Conservation (phyloP, 2,888 invertebrate genomes). For the Linnaemya vulpina region DNA sequence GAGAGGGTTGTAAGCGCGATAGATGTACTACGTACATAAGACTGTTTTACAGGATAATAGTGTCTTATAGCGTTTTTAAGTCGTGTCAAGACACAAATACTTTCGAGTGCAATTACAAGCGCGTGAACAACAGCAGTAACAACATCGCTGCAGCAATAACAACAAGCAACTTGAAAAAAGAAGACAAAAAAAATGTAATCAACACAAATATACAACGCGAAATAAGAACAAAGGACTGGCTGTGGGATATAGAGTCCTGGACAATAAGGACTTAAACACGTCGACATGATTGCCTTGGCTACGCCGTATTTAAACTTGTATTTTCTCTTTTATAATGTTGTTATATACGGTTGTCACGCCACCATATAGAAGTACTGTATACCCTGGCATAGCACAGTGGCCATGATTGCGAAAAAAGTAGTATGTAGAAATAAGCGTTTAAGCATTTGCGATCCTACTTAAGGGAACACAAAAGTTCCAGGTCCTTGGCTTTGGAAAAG, state of each 20-base stretch:
- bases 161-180: slow-evolving; percentile 26
- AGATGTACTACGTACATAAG: slow-evolving; percentile 13
- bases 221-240: slow-evolving; percentile 23
- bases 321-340: slow-evolving; percentile 14
- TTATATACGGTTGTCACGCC: slow-evolving; percentile 9
- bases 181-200: slow-evolving; percentile 17
- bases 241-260: slow-evolving; percentile 49
- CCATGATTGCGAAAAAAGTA: background rate
- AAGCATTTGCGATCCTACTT: too few relatives aligned
- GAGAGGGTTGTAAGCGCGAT: background rate
- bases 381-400: slow-evolving; percentile 1
- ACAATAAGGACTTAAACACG: slow-evolving; percentile 71
- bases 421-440: too few relatives aligned
- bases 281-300: slow-evolving; percentile 59
- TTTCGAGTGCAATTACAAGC: slow-evolving; percentile 65
- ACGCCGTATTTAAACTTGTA: slow-evolving; percentile 36
- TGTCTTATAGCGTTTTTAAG: slow-evolving; percentile 67
- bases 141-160: slow-evolving; percentile 24
- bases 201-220: slow-evolving; percentile 30
- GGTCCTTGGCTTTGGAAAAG: too few relatives aligned
- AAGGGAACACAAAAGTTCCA: too few relatives aligned
- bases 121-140: slow-evolving; percentile 63
- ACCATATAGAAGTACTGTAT: background rate
- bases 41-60: slow-evolving; percentile 61
- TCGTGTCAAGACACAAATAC: slow-evolving; percentile 69